Evolutionary conservation across 2,113 vertebrate species (phyloP).

Genomic region (Campylomormyrus numenius): DNA sequence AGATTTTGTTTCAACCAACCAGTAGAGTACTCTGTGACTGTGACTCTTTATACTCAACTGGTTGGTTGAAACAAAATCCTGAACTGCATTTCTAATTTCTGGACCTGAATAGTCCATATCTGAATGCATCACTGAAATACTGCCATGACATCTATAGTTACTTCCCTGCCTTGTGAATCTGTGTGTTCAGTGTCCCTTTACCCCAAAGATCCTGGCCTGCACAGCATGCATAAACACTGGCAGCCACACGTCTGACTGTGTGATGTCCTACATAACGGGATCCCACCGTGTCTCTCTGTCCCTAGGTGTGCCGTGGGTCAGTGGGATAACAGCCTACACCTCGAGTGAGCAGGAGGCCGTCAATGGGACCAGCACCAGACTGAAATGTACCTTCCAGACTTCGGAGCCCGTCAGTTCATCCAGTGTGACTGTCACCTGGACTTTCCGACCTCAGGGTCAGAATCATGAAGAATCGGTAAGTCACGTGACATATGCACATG

Average conservation of each 20-base stretch:
- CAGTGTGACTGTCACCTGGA: slow-evolving; percentile 70
- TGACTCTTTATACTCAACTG: not conserved
- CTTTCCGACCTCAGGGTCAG: slow-evolving; percentile 68
- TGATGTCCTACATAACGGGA: not conserved
- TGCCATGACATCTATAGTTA: not conserved
- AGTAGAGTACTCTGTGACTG: not conserved
- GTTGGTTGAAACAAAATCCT: not conserved
- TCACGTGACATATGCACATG: not conserved
- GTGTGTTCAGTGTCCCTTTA: not conserved
- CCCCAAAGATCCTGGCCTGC: not conserved
- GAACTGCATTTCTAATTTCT: not conserved
- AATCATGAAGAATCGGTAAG: slow-evolving; percentile 72
- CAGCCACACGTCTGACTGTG: not conserved
- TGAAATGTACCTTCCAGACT: slow-evolving; percentile 84
- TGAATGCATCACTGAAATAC: not conserved
- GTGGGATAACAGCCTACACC: slow-evolving; percentile 72
- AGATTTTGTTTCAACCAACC: not conserved
- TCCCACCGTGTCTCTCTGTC: not conserved
- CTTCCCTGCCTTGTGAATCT: not conserved
- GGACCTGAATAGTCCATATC: not conserved
- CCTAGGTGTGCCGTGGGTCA: slow-evolving; percentile 55
- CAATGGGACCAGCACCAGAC: slow-evolving; percentile 77
- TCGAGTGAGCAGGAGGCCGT: slow-evolving; percentile 67
- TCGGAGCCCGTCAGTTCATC: slow-evolving; percentile 52
- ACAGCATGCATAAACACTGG: not conserved